Evolutionary conservation across 2,797 vertebrate genomes (phyloP).

Genomic region (Scyliorhinus canicula): DNA sequence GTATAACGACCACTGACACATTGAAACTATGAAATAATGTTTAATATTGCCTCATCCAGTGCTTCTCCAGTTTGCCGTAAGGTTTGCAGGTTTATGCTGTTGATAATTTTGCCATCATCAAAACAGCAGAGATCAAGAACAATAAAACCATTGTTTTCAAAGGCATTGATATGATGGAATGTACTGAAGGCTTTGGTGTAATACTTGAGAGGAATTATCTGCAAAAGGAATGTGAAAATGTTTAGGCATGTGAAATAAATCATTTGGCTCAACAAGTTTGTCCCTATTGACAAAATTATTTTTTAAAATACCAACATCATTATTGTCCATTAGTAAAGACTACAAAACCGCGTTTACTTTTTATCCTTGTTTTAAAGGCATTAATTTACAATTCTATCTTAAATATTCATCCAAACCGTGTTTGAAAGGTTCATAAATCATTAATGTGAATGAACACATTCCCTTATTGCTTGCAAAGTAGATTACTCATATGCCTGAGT

Average conservation of each 20-base stretch:
- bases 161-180: conserved; percentile 94
- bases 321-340: not conserved
- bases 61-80: conserved; percentile 69
- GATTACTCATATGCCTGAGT: not conserved
- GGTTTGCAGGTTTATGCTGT: conserved; percentile 74
- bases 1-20: not conserved
- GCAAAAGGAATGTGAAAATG: not conserved
- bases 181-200: conserved; percentile 59
- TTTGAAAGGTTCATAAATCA: not conserved
- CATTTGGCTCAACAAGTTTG: not conserved
- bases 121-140: conserved; percentile 81
- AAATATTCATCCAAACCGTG: not conserved
- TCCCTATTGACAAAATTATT: not conserved
- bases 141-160: conserved; percentile 77
- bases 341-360: not conserved
- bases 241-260: not conserved
- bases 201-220: conserved; percentile 66
- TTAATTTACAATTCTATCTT: not conserved
- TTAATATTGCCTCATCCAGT: conserved; percentile 52
- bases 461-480: not conserved
- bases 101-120: conserved; percentile 65
- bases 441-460: not conserved
- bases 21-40: not conserved
- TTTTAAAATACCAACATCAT: not conserved
- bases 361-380: not conserved